Percentiles rank a stretch among this genome's conserved stretches.
Conservation (phyloP, 2,113 vertebrate species). For the Thalassoma bifasciatum region DNA sequence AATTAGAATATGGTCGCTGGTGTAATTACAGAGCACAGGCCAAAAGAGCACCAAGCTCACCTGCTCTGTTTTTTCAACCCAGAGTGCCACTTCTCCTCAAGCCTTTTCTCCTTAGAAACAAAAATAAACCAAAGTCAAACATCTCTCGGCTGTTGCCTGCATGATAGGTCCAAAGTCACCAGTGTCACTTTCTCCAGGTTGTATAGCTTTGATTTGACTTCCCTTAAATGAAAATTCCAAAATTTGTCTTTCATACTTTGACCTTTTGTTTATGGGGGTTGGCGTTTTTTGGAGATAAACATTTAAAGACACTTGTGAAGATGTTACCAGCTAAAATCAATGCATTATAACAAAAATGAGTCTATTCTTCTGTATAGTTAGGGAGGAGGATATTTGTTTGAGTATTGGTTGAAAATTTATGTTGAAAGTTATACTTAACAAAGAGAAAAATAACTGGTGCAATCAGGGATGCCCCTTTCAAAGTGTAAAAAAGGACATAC, state of each 20-base stretch:
- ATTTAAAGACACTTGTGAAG: too few species aligned
- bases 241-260: not conserved
- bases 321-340: too few species aligned
- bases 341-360: too few species aligned
- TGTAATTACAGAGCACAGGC: slow-evolving; percentile 76
- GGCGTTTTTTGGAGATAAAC: too few species aligned
- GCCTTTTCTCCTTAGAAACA: not conserved
- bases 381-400: too few species aligned
- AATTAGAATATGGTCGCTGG: slow-evolving; percentile 78
- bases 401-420: too few species aligned
- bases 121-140: slow-evolving; percentile 14
- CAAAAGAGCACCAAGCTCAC: slow-evolving; percentile 66
- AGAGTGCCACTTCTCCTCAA: slow-evolving; percentile 17
- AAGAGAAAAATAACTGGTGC: too few species aligned
- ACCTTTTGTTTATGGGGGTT: too few species aligned
- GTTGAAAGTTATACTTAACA: too few species aligned
- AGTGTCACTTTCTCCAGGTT: not conserved
- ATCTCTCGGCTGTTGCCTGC: not conserved
- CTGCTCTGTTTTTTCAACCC: slow-evolving; percentile 65
- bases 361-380: too few species aligned
- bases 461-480: too few species aligned
- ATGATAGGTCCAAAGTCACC: not conserved
- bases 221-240: not conserved
- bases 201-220: not conserved
- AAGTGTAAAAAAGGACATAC: too few species aligned